Base-by-base conservation (phyloP, 1,140 invertebrate species). In the Plodia interpunctella region DNA sequence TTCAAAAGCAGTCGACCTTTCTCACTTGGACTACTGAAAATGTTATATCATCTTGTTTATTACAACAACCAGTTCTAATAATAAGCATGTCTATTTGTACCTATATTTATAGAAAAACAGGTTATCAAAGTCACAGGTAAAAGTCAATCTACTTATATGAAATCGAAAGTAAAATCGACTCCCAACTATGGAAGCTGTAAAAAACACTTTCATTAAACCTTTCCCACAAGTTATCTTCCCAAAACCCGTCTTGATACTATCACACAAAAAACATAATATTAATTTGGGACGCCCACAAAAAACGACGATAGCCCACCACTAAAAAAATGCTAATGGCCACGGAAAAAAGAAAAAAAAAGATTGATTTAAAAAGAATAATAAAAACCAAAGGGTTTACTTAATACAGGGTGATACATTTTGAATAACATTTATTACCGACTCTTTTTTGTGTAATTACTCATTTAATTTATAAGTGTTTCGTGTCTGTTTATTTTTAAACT, bases 251-350 rank as follows among this genome's bases (percentile, higher is more conserved):
- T 55, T 57, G 71, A 81, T 82, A 76, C 60, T 62, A 74, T 77
- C 72, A 18, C 67, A 72, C 75, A 73, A 83, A 75, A 87, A 78
- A 80, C 76, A 81, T 79, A 75, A 83, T 87, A 88, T 88, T 88
- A 88, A 88, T 88, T 88, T 87, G 86, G 83, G 83, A 84, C 85
- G 70, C 67, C 77, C 81, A 86, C 80, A 88, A 88, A 88, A 88
- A 88, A 88, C 74, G 74, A 83, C 72, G 81, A 87, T 87, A 74
- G 81, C 77, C 72, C 65, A 76, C 74, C 73, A 76, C 67, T 70
- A 80, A 88, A 88, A 76, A 57, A 88, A 87, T 84, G 72, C 72
- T 88, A 87, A 87, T 88, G 83, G 86, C 81, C 83, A 75, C 59
- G 68, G 84, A 85, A 72, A 73, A 82, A 83, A 70, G 70, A 80